A percentile compares a stretch with the other conserved stretches of the same genome.
Conservation (phyloP, 2,888 invertebrate genomes). For the Microchrysa polita region DNA sequence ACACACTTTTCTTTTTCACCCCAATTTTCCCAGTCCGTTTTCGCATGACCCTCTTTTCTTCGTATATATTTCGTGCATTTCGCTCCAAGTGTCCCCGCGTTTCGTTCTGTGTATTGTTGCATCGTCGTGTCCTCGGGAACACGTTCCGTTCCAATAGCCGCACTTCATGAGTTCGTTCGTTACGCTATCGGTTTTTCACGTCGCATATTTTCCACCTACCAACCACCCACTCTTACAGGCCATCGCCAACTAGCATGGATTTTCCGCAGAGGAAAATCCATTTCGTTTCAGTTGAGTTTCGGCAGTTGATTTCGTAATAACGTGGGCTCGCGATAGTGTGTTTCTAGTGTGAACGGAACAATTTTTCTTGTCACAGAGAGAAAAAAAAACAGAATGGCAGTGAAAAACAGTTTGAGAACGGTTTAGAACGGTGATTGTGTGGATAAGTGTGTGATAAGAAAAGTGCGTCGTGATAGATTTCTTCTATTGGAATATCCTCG, state of each 20-base stretch:
- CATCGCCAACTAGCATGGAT: neutral
- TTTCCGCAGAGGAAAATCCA: slow-evolving; percentile 41
- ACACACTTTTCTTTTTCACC: no score
- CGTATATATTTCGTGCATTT: no score
- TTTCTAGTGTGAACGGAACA: neutral
- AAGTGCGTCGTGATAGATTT: no score
- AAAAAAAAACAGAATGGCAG: slow-evolving; percentile 6
- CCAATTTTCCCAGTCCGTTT: no score
- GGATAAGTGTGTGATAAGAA: neutral
- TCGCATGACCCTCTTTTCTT: slow-evolving; percentile 13
- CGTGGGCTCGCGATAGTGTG: slow-evolving; percentile 11
- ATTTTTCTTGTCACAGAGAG: neutral
- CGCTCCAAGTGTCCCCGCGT: slow-evolving; percentile 7
- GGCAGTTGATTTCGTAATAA: slow-evolving; percentile 42
- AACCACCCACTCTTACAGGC: neutral
- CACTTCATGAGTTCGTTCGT: neutral
- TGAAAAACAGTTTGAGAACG: neutral
- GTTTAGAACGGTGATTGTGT: neutral
- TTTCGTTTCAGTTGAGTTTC: slow-evolving; percentile 48
- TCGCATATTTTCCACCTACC: slow-evolving; percentile 34
- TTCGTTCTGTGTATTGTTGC: slow-evolving; percentile 18
- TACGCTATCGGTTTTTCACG: slow-evolving; percentile 35
- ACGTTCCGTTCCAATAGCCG: slow-evolving; percentile 17
- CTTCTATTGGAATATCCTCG: neutral
- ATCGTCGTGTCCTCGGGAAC: slow-evolving; percentile 10